Conservation (phyloP, 2,113 vertebrate genomes). For the Ellobius talpinus region DNA sequence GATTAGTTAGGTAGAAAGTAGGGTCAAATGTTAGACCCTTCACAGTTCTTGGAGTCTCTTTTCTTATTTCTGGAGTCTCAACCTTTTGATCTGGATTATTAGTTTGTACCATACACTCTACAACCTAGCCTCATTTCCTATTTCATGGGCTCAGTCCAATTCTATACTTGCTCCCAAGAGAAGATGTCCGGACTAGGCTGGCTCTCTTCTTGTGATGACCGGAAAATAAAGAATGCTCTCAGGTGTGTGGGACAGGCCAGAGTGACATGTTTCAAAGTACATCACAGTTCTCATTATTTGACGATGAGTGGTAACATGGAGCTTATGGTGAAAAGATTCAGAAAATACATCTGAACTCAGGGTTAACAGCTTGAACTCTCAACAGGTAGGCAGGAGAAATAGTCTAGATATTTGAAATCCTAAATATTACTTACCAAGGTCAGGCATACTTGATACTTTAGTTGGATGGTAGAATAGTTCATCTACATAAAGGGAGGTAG, state of each 20-base stretch:
- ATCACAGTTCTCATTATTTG: background rate
- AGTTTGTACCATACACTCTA: background rate
- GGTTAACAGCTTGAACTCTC: background rate
- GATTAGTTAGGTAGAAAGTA: background rate
- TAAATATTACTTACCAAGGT: background rate
- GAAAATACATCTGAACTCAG: background rate
- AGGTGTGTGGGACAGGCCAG: background rate
- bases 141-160: background rate
- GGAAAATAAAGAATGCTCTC: background rate
- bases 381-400: background rate
- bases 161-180: background rate
- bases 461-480: background rate
- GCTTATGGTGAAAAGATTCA: background rate
- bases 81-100: background rate
- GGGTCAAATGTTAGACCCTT: background rate
- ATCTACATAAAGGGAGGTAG: background rate
- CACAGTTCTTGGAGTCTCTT: background rate
- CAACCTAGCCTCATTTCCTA: too few species aligned
- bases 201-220: background rate
- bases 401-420: background rate
- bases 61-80: background rate
- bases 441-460: background rate
- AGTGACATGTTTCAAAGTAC: background rate
- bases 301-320: background rate
- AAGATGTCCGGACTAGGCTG: background rate